Conservation (phyloP, 1,140 invertebrate species). For the Hycleus phaleratus region DNA sequence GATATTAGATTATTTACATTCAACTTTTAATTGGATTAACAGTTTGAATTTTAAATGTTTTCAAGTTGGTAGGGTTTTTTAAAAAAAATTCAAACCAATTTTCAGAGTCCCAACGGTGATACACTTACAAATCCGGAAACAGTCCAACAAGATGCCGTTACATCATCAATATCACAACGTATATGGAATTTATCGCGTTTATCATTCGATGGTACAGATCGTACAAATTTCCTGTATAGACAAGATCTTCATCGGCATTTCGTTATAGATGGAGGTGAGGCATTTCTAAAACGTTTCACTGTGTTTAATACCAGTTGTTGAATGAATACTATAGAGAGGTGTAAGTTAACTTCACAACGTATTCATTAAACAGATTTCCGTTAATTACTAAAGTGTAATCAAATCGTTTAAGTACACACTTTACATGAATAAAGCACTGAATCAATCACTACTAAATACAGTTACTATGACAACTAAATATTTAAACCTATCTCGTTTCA, state of each 20-base stretch:
- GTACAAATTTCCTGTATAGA: conserved; percentile 22
- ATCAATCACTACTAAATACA: conserved; percentile 2
- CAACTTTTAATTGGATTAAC: conserved; percentile 24
- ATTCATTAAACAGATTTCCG: conserved; percentile 30
- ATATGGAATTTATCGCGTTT: conserved; percentile 27
- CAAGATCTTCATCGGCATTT: conserved; percentile 25
- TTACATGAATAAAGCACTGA: conserved; percentile 12
- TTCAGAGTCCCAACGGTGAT: conserved; percentile 17
- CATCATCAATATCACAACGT: conserved; percentile 19
- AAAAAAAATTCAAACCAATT: conserved; percentile 8
- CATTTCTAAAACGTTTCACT: background rate
- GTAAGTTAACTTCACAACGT: conserved; percentile 26
- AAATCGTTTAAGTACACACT: conserved; percentile 28
- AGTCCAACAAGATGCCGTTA: background rate
- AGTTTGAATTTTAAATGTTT: conserved; percentile 21
- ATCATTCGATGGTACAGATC: conserved; percentile 19
- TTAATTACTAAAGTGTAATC: conserved; percentile 33
- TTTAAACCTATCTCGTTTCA: background rate
- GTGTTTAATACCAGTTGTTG: background rate
- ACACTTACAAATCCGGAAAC: conserved; percentile 5
- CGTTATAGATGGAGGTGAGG: conserved; percentile 17
- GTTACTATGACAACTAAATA: conserved; percentile 3
- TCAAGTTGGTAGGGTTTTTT: conserved; percentile 4
- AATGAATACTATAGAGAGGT: conserved; percentile 14
- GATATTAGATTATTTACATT: conserved; percentile 19